Base-by-base conservation (phyloP, 2,888 invertebrate genomes). In the Ypsolopha sequella region DNA sequence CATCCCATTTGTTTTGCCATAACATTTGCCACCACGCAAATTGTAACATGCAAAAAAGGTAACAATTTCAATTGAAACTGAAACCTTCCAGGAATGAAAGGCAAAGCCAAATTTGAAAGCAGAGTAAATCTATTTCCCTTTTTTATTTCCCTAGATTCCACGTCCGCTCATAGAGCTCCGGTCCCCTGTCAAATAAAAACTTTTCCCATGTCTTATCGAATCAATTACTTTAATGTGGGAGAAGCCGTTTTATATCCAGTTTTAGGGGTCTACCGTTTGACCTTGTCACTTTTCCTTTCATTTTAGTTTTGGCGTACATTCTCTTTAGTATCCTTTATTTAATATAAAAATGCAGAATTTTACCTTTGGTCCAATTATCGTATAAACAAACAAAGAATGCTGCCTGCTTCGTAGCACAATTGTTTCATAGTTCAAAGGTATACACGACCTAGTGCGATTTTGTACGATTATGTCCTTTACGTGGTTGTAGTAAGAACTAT, bases 181-280 rank as follows among this genome's bases (percentile, higher is more conserved):
- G 75, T 79, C 82, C 81, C 81, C 76, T 76, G 78, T 80, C 80
- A 80, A 82, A 80, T 77, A 73, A 70, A 81, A 80, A 84, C 72
- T 79, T 82, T 77, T 67, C 70, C 70, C 69, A 69, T 75, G 74
- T 80, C 76, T 77, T 80, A 77, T 78, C 67, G 74, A 80, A 80
- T 80, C 82, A 80, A 80, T 82, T 78, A 80, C 80, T 73, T 67
- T 77, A 76, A 80, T 75, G 69, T 76, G 62, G 61, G 67, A 65
- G 68, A 68, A 73, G 65, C 65, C 63, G 65, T 45, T 72, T 70
- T 68, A 68, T 71, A 61, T 68, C 62, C 66, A 60, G 62, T 64
- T 64, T 66, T 63, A 61, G 61, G 24, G 45, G 33, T 10, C 45
- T 34, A 4, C 24, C 4, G 24, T 24, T 24, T 24, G 24, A 24